Evolutionary conservation across 2,888 invertebrate species (phyloP), one percentile per base, ranked within the genome.

Genomic region (Sabellastarte sp.): DNA sequence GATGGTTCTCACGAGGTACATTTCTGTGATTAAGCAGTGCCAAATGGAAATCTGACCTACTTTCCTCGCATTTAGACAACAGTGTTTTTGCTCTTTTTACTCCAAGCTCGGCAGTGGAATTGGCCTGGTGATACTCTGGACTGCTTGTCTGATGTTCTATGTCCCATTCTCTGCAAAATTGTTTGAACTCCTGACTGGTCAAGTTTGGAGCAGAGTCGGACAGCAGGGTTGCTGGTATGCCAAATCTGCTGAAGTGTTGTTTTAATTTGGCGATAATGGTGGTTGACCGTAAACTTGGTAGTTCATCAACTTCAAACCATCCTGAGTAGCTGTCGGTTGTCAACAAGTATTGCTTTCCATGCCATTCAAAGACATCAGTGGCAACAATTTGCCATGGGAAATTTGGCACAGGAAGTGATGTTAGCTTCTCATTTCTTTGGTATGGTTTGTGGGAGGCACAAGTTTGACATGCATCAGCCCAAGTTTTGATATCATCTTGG

Each of bases 311-410:
- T 56, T 68, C 66, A 33, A 67, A 68, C 60, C 64, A 72, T n/a
- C 60, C 56, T 31, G 61, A 63, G 56, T 63, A 64, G 29, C 63
- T 68, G 59, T 71, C 72, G 3, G 68, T 65, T 28, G 60, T 63
- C n/a, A 71, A 15, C 2, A 70, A 52, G 63, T 70, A 72, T n/a
- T 71, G 51, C 26, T 62, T 41, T 5, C 51, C 60, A 31, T 63
- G 51, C 3, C 61, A 53, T 2, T 28, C 53, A 61, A 74, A 73
- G 1, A 75, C 26, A 53, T 74, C 71, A 29, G 64, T 62, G 3
- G 65, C 68, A n/a, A 73, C 60, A 33, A 65, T 70, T 32, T 64
- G 53, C 63, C 63, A 73, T 30, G 73, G 72, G 24, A 63, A 63
- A 5, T 66, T 32, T 32, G 68, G 67, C 4, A 66, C 52, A 1